Base-by-base conservation (phyloP, 1,140 invertebrate genomes). In the Venturia canescens region DNA sequence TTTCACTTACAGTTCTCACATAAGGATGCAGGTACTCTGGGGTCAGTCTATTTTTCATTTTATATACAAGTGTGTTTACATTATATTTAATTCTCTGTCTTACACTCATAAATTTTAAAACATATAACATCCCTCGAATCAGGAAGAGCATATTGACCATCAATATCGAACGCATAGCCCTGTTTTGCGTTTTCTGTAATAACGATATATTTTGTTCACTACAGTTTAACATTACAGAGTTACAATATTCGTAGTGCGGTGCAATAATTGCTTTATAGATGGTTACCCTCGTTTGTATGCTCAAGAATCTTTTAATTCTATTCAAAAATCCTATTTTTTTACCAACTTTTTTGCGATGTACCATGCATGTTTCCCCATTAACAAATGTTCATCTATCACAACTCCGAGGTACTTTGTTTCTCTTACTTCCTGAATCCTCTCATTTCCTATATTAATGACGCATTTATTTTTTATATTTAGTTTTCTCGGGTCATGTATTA, bases 161-260 rank as follows among this genome's bases (percentile, higher is more conserved):
- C n/a, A n/a, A n/a, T n/a, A n/a, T n/a, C n/a, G n/a, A n/a, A n/a
- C n/a, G n/a, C n/a, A n/a, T n/a, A n/a, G n/a, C n/a, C n/a, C n/a
- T n/a, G n/a, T n/a, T n/a, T n/a, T n/a, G n/a, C n/a, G n/a, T n/a
- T n/a, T n/a, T n/a, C n/a, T n/a, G n/a, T n/a, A n/a, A n/a, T n/a
- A n/a, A n/a, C n/a, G n/a, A n/a, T n/a, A n/a, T n/a, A n/a, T n/a
- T 23, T 18, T 70, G 15, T 67, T 79, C n/a, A 38, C 11, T 69
- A 29, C 23, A 67, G 26, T 79, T 79, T 69, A 79, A 21, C 63
- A 79, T 67, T 4, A 67, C n/a, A 15, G 77, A 67, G 38, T 34
- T 79, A 44, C 63, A 79, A 21, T 79, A 79, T 26, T 79, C 77
- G 18, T 34, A 69, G 31, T 67, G 63, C 15, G 77, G 77, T 66